Base-by-base conservation (phyloP, 2,113 vertebrate species). In the Polyodon spathula region DNA sequence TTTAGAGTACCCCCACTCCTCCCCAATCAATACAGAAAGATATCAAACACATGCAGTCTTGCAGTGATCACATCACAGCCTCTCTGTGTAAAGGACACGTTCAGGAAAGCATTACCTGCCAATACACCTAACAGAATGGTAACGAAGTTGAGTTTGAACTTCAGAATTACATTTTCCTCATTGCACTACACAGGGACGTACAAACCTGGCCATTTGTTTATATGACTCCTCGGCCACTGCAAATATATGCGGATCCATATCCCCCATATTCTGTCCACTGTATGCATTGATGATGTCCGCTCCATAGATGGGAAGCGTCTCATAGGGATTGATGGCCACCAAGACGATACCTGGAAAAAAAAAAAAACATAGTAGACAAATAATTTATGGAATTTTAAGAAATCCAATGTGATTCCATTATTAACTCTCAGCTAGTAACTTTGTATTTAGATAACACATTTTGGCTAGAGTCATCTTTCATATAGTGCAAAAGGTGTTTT, bases 171-270 rank as follows among this genome's bases (percentile, higher is more conserved):
- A n/a, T n/a, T n/a, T n/a, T n/a, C n/a, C n/a, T n/a, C n/a, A n/a
- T n/a, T n/a, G 37, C 37, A n/a, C 37, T 14, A 56, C 42, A 59
- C 56, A 63, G 40, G 50, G 40, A 40, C 51, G 44, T 62, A 85
- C 93, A 66, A 68, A 98, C 96, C 96, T 96, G 78, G 95, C 96
- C 96, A 99, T 99, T 84, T 99, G 96, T 64, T 98, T 99, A 66
- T 96, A 99, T 1, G 95, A 93, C 72, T 99, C 96, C 60, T 99
- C 95, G 63, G 95, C 96, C 77, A 99, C 96, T 0, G 96, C 96
- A 51, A 99, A 99, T 77, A 99, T 98, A 68, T 99, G 96, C 4
- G 96, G 96, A 68, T 99, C 96, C 95, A 99, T 99, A 73, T 99
- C 96, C 12, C 96, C 96, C 95, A 97, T 99, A 56, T 98, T 98